Percentiles rank a stretch among this genome's conserved stretches.
Conservation (phyloP, 1,140 invertebrate genomes). For the Watersipora subatra region DNA sequence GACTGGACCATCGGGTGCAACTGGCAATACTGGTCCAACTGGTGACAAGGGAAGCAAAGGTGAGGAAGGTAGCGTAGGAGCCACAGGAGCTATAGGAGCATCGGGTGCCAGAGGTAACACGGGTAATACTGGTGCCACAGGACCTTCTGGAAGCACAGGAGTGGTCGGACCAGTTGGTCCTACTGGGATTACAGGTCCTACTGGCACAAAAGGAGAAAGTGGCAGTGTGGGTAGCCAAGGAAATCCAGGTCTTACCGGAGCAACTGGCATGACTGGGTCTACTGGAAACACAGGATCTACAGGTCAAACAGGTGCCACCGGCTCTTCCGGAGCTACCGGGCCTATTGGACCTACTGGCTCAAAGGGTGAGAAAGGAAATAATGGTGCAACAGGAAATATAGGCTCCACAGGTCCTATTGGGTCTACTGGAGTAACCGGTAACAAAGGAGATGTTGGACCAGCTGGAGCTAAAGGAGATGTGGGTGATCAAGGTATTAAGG, state of each 20-base stretch:
- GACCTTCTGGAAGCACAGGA: conserved; percentile 3
- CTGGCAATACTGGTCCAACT: conserved; percentile 4
- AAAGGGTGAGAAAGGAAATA: conserved; percentile 4
- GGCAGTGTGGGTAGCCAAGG: neutral
- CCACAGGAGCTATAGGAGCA: neutral
- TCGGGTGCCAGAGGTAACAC: conserved; percentile 5
- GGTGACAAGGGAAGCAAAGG: conserved; percentile 5
- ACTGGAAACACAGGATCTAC: neutral
- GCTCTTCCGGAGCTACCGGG: conserved; percentile 10
- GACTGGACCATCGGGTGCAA: conserved; percentile 1
- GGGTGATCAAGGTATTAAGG: neutral
- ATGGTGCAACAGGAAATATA: neutral
- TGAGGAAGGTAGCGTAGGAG: conserved; percentile 7
- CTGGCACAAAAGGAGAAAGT: neutral
- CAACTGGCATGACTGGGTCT: conserved; percentile 1
- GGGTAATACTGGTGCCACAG: conserved; percentile 8
- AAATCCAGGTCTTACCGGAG: conserved; percentile 4
- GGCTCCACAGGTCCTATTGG: conserved; percentile 9
- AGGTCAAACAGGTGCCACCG: neutral
- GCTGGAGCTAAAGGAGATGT: neutral
- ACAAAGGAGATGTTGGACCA: conserved; percentile 3
- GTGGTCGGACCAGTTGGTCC: conserved; percentile 6
- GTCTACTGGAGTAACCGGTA: conserved; percentile 6
- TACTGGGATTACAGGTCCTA: conserved; percentile 3
- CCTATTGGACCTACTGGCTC: conserved; percentile 7